These are phyloP conservation scores for Odontothrips loti DNA, from an alignment of 2,888 invertebrate genomes.

Conservation along the genomic window DNA sequence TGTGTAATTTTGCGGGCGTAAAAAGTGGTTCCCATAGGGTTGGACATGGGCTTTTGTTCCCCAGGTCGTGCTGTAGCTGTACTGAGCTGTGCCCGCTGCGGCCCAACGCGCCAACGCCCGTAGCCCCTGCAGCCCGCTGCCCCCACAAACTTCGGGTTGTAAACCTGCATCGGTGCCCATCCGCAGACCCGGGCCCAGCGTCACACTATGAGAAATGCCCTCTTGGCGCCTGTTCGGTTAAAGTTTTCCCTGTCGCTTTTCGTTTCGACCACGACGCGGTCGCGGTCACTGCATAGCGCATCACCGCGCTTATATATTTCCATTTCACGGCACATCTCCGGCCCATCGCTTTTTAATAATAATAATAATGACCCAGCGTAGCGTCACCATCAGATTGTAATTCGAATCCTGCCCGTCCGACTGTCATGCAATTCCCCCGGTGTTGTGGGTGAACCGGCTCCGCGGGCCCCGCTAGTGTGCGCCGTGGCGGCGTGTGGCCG, in stretches of 20 bases:
- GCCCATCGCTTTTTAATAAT: background rate
- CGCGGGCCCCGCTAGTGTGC: background rate
- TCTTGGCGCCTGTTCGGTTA: background rate
- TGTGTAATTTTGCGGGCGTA: too few relatives aligned
- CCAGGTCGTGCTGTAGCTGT: too few relatives aligned
- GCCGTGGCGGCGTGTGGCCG: background rate
- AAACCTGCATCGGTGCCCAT: background rate
- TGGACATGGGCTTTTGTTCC: too few relatives aligned
- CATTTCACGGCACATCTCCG: background rate
- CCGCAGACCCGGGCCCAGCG: too few relatives aligned
- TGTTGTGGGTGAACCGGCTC: constrained; percentile 19
- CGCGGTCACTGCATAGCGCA: background rate
- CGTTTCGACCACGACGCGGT: too few relatives aligned
- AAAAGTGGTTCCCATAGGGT: too few relatives aligned
- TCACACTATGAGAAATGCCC: background rate
- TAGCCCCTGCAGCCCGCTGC: too few relatives aligned
- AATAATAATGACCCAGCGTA: background rate
- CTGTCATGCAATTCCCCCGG: background rate
- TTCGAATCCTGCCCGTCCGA: background rate
- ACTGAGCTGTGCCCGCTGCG: too few relatives aligned
- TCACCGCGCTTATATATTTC: too few relatives aligned
- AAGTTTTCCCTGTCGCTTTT: background rate
- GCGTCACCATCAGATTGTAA: constrained; percentile 1
- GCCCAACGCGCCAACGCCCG: too few relatives aligned
- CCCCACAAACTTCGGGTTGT: background rate